Evolutionary conservation across 2,888 invertebrate species (phyloP).

Genomic region (Eupithecia abbreviata): DNA sequence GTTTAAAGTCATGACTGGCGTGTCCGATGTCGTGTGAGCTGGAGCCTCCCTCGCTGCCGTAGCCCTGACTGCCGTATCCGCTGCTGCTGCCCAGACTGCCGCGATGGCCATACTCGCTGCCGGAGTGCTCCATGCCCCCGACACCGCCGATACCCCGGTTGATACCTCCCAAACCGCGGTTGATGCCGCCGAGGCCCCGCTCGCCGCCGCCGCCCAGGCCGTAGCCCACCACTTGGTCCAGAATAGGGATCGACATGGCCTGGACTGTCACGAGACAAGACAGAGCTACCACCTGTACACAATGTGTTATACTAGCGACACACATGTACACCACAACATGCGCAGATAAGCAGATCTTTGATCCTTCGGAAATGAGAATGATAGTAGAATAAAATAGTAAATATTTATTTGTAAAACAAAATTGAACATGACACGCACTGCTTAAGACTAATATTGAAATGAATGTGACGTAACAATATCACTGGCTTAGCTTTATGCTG

Average conservation of each 20-base stretch:
- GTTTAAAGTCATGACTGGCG: constrained; percentile 10
- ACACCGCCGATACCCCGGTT: neutral
- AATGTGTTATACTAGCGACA: neutral
- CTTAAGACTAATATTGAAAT: too few species aligned
- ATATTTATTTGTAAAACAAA: too few species aligned
- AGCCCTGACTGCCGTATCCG: constrained; percentile 7
- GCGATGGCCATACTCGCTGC: constrained; percentile 14
- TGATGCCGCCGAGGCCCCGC: neutral
- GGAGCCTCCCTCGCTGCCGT: constrained; percentile 19
- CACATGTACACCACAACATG: neutral
- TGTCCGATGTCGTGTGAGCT: constrained; percentile 16
- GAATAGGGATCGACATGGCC: constrained; percentile 7
- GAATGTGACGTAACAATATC: too few species aligned
- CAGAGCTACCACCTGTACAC: constrained; percentile 17
- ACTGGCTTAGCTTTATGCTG: too few species aligned
- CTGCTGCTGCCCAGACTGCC: constrained; percentile 13
- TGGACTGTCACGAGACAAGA: constrained; percentile 27
- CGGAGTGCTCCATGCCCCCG: neutral
- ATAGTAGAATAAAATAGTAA: too few species aligned
- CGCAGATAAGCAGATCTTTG: neutral
- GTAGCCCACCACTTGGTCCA: neutral
- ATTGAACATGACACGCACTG: too few species aligned
- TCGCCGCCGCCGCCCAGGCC: neutral
- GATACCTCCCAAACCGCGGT: neutral
- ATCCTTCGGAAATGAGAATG: too few species aligned